Conservation (phyloP, 2,113 vertebrate species). For the Barbus barbus region DNA sequence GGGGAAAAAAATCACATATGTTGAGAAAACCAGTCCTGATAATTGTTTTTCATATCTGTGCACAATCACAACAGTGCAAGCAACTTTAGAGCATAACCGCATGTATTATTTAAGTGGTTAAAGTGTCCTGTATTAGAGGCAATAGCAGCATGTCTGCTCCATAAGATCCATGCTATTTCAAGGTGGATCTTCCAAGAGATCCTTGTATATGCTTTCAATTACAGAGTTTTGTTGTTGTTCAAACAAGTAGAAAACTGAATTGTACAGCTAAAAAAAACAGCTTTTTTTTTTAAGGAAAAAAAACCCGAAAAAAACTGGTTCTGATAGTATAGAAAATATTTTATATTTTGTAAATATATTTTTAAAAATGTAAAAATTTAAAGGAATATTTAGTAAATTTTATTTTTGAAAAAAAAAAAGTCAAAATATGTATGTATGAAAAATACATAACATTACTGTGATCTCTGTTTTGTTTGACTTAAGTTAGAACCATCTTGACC, state of each 20-base stretch:
- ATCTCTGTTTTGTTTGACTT: background rate
- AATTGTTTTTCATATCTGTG: background rate
- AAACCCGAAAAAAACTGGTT: too few relatives aligned
- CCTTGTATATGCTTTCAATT: slow-evolving; percentile 10
- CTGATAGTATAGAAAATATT: too few relatives aligned
- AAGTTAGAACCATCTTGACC: background rate
- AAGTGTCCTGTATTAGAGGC: background rate
- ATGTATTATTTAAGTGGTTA: background rate
- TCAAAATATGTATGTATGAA: too few relatives aligned
- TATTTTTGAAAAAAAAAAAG: too few relatives aligned
- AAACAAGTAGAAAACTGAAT: background rate
- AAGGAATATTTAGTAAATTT: too few relatives aligned
- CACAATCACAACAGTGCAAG: background rate
- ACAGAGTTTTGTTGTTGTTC: slow-evolving; percentile 24
- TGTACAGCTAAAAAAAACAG: background rate
- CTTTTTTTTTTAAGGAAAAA: too few relatives aligned
- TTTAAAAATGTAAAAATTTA: too few relatives aligned
- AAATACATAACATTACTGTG: background rate
- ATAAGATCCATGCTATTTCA: slow-evolving; percentile 2
- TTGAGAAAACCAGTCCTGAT: background rate
- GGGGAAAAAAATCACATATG: background rate
- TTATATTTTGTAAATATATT: too few relatives aligned
- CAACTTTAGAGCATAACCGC: background rate
- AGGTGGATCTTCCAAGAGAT: background rate
- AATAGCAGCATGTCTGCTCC: slow-evolving; percentile 5